Conservation (phyloP, 1,140 invertebrate species). For the Meloidogyne exigua region DNA sequence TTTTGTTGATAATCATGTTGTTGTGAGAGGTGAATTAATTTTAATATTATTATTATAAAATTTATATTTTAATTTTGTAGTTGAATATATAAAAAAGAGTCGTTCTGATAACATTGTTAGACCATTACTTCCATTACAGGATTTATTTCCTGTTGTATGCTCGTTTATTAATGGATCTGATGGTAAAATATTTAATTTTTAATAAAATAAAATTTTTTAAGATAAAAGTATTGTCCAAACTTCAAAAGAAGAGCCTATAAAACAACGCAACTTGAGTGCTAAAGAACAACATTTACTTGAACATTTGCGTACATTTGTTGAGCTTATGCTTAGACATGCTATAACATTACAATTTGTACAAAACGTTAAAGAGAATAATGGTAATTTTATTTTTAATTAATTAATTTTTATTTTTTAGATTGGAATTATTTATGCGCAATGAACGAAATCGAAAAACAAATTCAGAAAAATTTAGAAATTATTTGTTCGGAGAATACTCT, state of each 20-base stretch:
- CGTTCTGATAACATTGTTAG: slow-evolving; percentile 42
- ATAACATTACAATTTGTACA: slow-evolving; percentile 31
- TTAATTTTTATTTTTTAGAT: slow-evolving; percentile 14
- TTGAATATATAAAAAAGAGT: slow-evolving; percentile 45
- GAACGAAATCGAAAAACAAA: slow-evolving; percentile 27
- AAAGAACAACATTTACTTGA: slow-evolving; percentile 16
- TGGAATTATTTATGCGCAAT: slow-evolving; percentile 35
- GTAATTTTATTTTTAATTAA: neutral
- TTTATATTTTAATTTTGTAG: neutral
- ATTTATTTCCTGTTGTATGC: slow-evolving; percentile 39
- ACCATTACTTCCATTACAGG: slow-evolving; percentile 34
- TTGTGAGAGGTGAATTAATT: slow-evolving; percentile 21
- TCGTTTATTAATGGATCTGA: neutral
- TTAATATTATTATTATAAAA: neutral
- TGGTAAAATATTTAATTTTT: neutral
- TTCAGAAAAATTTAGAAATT: slow-evolving; percentile 1
- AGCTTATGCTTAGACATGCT: slow-evolving; percentile 22
- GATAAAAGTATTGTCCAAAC: neutral
- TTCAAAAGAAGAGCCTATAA: neutral
- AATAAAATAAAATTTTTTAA: neutral
- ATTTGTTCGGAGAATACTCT: neutral
- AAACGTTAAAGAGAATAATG: slow-evolving; percentile 26
- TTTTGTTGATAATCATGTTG: slow-evolving; percentile 38
- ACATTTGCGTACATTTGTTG: slow-evolving; percentile 21
- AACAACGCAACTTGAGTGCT: neutral